phyloP scores from a whole-genome alignment of 2,797 vertebrate species.

The Orestias chungarensis region DNA sequence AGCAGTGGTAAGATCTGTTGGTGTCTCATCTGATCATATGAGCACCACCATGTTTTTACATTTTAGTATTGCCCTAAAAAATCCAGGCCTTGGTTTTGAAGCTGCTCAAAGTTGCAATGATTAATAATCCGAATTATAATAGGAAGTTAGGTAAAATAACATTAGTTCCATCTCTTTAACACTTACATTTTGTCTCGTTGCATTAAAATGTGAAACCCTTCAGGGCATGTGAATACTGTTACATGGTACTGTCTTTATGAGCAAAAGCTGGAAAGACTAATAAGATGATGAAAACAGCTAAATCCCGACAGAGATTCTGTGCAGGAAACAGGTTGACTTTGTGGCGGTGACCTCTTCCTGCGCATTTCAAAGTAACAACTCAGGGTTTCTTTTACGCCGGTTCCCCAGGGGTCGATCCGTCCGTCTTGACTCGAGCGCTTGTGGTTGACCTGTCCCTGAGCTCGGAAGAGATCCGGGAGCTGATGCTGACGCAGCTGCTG shows the following conservation, averaged over 20 bases:
- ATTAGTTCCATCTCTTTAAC: not conserved
- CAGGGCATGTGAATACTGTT: not conserved
- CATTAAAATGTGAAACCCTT: not conserved
- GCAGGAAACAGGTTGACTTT: not conserved
- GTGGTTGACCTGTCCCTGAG: constrained; percentile 83
- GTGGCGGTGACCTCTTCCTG: not conserved
- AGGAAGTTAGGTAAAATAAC: not conserved
- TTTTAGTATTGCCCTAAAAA: not conserved
- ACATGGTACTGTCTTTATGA: not conserved
- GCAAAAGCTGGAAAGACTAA: not conserved
- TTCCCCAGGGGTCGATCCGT: constrained; percentile 75
- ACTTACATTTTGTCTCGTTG: not conserved
- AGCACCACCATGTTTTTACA: not conserved
- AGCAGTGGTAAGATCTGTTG: constrained; percentile 71
- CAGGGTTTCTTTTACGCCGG: constrained; percentile 14
- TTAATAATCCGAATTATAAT: not conserved
- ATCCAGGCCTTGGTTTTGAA: not conserved
- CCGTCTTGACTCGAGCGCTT: constrained; percentile 75
- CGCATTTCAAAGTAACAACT: not conserved
- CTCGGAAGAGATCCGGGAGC: constrained; percentile 75
- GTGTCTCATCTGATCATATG: not conserved
- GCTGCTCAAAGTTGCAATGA: not conserved
- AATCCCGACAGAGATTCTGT: not conserved
- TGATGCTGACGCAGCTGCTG: constrained; percentile 82
- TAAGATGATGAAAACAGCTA: not conserved